These are phyloP conservation scores for Dicycla oo DNA, from an alignment of 2,888 invertebrate species.

Conservation along the genomic window DNA sequence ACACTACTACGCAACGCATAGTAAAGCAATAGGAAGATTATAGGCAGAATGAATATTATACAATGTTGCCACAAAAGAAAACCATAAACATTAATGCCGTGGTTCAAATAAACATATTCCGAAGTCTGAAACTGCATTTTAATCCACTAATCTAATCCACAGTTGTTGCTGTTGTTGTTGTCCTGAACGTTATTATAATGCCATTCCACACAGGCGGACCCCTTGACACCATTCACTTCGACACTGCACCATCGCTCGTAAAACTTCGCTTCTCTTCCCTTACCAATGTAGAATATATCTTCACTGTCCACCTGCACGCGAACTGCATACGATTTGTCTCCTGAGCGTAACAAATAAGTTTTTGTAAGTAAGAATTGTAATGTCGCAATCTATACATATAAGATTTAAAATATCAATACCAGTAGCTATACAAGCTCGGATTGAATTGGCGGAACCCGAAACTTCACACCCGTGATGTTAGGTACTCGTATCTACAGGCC, in stretches of 20 bases:
- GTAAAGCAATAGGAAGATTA: constrained; percentile 19
- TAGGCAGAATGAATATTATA: neutral
- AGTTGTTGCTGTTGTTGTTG: constrained; percentile 1
- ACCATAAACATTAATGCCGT: neutral
- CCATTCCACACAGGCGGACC: constrained; percentile 92
- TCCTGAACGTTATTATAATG: constrained; percentile 89
- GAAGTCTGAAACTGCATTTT: neutral
- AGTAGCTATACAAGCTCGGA: too few species aligned
- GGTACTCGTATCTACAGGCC: too few species aligned
- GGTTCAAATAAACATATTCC: neutral
- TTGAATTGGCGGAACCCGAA: too few species aligned
- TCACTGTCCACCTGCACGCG: constrained; percentile 89
- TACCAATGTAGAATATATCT: constrained; percentile 90
- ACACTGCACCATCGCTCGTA: constrained; percentile 91
- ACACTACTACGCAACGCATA: constrained; percentile 16
- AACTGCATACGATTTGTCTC: constrained; percentile 85
- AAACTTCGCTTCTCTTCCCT: constrained; percentile 90
- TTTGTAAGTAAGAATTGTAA: neutral
- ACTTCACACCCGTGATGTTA: too few species aligned
- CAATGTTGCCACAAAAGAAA: neutral
- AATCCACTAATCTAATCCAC: neutral
- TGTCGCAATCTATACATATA: too few species aligned
- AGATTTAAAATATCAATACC: too few species aligned
- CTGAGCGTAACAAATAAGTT: constrained; percentile 73
- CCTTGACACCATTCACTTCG: constrained; percentile 91